phyloP scores from a whole-genome alignment of 2,113 vertebrate species.

The Perca schrenkii region DNA sequence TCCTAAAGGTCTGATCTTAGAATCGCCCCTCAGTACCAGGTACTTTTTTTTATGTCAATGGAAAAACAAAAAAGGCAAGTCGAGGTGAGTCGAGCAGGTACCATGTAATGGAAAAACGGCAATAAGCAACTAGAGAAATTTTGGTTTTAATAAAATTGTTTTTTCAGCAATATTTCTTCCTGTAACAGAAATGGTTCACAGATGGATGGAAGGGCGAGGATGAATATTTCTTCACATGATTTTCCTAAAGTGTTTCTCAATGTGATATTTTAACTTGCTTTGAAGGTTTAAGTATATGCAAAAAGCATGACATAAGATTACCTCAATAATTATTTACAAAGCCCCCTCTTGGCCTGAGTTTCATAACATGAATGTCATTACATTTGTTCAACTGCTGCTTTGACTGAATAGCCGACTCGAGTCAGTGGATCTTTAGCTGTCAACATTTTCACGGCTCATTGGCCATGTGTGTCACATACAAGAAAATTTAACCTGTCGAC shows the following conservation, averaged over 20 bases:
- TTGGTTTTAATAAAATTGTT: no score
- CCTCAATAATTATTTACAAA: constrained; percentile 25
- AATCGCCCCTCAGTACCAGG: no score
- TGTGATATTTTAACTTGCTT: constrained; percentile 15
- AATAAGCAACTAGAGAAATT: no score
- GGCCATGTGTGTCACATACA: background rate
- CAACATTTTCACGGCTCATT: background rate
- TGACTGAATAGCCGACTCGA: background rate
- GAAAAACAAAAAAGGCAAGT: no score
- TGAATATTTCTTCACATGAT: background rate
- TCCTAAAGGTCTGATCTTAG: no score
- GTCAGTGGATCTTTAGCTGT: background rate
- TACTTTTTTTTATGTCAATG: no score
- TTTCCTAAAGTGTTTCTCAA: background rate
- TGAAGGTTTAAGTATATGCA: constrained; percentile 7
- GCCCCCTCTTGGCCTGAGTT: background rate
- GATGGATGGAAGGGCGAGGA: background rate
- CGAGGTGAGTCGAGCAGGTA: no score
- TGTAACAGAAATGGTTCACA: background rate
- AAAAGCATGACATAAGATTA: constrained; percentile 26
- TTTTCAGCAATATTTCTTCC: no score
- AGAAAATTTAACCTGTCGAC: background rate
- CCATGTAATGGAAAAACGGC: no score
- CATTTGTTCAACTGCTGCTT: constrained; percentile 18
- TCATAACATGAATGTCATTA: constrained; percentile 5